A percentile compares a stretch with the other conserved stretches of the same genome.
phyloP scores from a whole-genome alignment of 1,140 invertebrate species.

The Caenorhabditis brenneri region DNA sequence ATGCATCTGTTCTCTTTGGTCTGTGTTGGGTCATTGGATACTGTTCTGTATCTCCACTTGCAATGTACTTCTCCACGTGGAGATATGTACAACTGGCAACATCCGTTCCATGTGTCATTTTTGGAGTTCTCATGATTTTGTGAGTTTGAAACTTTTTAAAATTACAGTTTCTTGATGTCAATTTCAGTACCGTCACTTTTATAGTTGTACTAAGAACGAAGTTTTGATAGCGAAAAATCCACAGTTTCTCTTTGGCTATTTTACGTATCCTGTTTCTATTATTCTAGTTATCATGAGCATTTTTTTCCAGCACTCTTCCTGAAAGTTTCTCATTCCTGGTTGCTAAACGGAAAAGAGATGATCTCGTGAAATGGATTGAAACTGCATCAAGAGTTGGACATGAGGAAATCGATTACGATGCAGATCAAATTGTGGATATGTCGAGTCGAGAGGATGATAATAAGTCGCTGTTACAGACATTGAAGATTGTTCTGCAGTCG shows the following conservation, averaged over 20 bases:
- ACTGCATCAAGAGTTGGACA: slow-evolving; percentile 8
- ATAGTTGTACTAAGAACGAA: too few relatives aligned
- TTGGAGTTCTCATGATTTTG: slow-evolving; percentile 22
- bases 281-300: neutral
- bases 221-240: too few relatives aligned
- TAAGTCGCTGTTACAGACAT: neutral
- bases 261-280: too few relatives aligned
- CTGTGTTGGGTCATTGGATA: slow-evolving; percentile 11
- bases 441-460: slow-evolving; percentile 16
- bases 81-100: slow-evolving; percentile 14
- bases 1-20: slow-evolving; percentile 7
- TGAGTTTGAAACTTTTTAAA: neutral
- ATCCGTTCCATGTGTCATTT: slow-evolving; percentile 30
- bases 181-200: neutral
- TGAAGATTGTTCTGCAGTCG: neutral
- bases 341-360: neutral
- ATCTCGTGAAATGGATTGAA: slow-evolving; percentile 25
- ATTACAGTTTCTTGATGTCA: neutral
- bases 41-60: neutral
- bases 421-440: slow-evolving; percentile 40
- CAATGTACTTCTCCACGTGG: slow-evolving; percentile 24
- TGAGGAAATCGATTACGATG: slow-evolving; percentile 17
- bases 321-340: slow-evolving; percentile 45
- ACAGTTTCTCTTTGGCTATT: too few relatives aligned
- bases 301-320: slow-evolving; percentile 24